phyloP scores from a whole-genome alignment of 2,113 vertebrate genomes.

The Circaetus gallicus region DNA sequence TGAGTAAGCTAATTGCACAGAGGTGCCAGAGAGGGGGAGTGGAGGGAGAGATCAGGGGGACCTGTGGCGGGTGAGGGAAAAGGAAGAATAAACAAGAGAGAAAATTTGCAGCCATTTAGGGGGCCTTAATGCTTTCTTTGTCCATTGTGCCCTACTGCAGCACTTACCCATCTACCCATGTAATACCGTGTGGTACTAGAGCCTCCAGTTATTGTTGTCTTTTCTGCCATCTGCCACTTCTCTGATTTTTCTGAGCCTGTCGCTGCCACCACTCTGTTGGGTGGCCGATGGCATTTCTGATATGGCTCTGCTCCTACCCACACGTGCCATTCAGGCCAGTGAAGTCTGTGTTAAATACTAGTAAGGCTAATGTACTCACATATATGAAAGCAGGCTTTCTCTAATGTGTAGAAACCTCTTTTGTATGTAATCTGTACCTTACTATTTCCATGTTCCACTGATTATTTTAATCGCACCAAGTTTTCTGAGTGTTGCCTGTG shows the following conservation, averaged over 20 bases:
- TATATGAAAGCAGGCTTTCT: not conserved
- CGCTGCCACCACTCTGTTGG: accelerated
- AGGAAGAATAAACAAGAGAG: not conserved
- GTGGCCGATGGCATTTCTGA: accelerated
- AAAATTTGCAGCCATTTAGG: not conserved
- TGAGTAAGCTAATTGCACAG: not conserved
- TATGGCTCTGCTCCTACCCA: not conserved
- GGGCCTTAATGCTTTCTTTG: not conserved
- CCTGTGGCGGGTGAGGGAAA: not conserved
- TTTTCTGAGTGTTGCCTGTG: not conserved
- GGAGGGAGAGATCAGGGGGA: not conserved
- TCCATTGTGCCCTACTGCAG: not conserved
- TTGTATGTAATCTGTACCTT: not conserved
- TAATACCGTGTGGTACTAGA: accelerated
- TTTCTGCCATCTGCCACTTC: not conserved
- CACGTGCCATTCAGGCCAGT: not conserved
- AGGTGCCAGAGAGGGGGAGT: not conserved
- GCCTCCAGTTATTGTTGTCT: not conserved
- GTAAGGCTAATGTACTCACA: not conserved
- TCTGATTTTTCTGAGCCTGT: not conserved
- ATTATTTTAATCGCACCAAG: not conserved
- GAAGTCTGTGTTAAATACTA: not conserved
- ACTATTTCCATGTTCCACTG: not conserved
- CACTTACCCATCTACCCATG: accelerated
- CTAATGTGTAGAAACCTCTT: not conserved